A percentile compares a stretch with the other conserved stretches of the same genome.
These are phyloP conservation scores for Virgularia gustaviana DNA, from an alignment of 92 coral and sea anemone genomes.

Conservation along the genomic window DNA sequence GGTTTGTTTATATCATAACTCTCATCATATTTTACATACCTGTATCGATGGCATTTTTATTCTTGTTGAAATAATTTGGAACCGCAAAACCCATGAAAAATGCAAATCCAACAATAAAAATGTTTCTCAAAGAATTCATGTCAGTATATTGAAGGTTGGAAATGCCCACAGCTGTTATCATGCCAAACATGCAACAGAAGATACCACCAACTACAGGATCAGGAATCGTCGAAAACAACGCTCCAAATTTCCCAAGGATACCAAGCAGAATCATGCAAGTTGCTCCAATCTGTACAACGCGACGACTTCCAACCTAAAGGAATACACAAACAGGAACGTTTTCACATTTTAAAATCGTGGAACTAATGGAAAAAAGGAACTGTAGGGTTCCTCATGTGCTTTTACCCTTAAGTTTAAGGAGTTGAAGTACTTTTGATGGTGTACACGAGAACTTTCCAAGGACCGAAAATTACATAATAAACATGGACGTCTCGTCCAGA, in stretches of 20 bases:
- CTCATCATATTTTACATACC: no score
- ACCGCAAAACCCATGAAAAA: constrained; percentile 72
- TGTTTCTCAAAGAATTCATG: constrained; percentile 71
- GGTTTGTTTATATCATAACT: no score
- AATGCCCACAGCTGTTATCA: constrained; percentile 78
- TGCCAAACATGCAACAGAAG: constrained; percentile 83
- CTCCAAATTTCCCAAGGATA: constrained; percentile 73
- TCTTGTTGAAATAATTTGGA: constrained; percentile 64
- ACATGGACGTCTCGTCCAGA: no score
- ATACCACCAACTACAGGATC: constrained; percentile 92
- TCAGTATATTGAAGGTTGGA: constrained; percentile 78
- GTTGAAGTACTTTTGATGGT: no score
- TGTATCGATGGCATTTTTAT: constrained; percentile 65
- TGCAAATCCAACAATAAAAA: constrained; percentile 74
- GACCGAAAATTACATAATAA: no score
- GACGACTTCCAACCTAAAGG: constrained; percentile 85
- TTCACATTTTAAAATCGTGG: neutral
- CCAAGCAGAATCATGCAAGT: constrained; percentile 65
- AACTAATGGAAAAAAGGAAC: neutral
- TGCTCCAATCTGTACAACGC: constrained; percentile 81
- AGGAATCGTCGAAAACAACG: constrained; percentile 80
- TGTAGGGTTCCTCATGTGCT: no score
- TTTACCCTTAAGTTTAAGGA: no score
- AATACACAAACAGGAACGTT: neutral
- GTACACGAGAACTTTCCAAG: no score